Conservation (phyloP, 2,797 vertebrate species). For the Tapirus indicus region DNA sequence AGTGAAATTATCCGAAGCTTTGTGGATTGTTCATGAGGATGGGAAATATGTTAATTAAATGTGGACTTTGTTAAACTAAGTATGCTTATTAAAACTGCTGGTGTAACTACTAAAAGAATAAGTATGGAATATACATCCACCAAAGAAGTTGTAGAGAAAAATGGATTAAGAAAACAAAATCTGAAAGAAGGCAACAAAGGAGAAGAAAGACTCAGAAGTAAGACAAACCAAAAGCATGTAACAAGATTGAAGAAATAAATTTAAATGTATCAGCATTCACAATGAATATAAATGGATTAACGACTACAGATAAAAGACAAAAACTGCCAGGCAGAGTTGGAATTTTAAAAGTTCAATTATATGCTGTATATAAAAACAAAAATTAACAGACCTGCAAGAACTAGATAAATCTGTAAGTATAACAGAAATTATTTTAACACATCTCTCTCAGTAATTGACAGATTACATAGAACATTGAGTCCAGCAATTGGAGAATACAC, state of each 20-base stretch:
- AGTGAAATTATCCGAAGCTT: background rate
- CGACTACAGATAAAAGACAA: background rate
- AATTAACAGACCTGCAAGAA: background rate
- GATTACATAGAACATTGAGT: background rate
- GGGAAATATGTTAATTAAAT: background rate
- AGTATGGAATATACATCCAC: background rate
- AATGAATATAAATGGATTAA: background rate
- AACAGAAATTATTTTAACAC: background rate
- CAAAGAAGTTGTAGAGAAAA: background rate
- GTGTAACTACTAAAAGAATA: constrained; percentile 5
- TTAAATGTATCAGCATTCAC: background rate
- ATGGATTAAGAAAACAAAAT: background rate
- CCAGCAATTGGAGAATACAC: background rate
- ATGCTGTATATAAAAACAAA: background rate
- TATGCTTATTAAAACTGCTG: constrained; percentile 1
- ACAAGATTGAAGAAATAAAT: background rate
- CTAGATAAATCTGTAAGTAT: background rate
- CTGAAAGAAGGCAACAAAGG: background rate
- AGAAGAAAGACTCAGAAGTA: background rate
- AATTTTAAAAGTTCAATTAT: background rate
- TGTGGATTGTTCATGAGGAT: background rate
- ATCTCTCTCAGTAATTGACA: background rate
- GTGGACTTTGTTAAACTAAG: background rate
- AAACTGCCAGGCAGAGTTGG: background rate
- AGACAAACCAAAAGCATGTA: background rate